Conservation (phyloP, 2,888 invertebrate species). For the Sarcophaga variegata region DNA sequence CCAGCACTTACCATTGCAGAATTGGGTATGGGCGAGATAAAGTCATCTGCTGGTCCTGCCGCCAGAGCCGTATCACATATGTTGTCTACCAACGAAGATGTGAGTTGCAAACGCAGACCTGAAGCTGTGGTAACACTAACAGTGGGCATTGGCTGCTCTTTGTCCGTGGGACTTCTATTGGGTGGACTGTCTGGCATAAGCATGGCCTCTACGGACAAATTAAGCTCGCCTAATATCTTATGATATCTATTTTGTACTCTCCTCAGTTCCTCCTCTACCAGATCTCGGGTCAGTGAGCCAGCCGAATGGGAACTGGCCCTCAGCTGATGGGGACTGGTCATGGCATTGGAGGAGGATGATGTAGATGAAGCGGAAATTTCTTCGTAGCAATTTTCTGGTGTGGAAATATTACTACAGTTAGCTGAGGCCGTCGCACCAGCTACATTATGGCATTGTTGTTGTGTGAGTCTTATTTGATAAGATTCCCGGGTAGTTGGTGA, state of each 20-base stretch:
- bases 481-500: conserved; percentile 82
- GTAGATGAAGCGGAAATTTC: conserved; percentile 77
- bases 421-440: conserved; percentile 18
- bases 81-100: conserved; percentile 82
- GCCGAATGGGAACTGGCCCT: conserved; percentile 83
- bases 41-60: conserved; percentile 83
- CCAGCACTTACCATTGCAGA: conserved; percentile 81
- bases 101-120: conserved; percentile 74
- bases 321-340: conserved; percentile 70
- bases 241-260: conserved; percentile 92
- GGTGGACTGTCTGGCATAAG: conserved; percentile 89
- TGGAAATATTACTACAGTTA: conserved; percentile 63
- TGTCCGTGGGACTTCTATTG: conserved; percentile 81
- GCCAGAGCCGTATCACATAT: conserved; percentile 85
- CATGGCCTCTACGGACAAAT: conserved; percentile 94
- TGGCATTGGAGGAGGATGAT: conserved; percentile 68
- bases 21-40: conserved; percentile 83
- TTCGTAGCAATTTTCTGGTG: conserved; percentile 77
- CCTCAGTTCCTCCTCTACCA: conserved; percentile 92
- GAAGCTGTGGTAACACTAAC: conserved; percentile 78
- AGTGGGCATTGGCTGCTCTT: conserved; percentile 71
- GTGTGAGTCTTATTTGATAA: conserved; percentile 67
- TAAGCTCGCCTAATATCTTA: conserved; percentile 91
- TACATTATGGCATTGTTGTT: conserved; percentile 51
- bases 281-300: conserved; percentile 86